phyloP scores from a whole-genome alignment of 2,113 vertebrate species.

The Oncorhynchus masou region DNA sequence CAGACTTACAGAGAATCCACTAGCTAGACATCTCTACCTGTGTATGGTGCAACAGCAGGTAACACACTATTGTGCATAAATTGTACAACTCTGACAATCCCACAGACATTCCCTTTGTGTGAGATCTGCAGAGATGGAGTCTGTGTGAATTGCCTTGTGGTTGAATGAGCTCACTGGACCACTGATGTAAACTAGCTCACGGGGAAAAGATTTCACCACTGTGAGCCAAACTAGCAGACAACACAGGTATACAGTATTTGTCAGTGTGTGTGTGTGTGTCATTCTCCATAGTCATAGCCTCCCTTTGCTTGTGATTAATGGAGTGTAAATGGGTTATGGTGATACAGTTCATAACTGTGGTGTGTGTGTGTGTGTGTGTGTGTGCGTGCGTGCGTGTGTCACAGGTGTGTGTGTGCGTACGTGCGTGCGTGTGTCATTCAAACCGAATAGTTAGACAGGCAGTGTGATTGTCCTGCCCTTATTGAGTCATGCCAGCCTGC shows the following conservation, averaged over 20 bases:
- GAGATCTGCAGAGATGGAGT: background rate
- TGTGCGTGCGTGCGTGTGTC: no score
- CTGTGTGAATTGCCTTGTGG: slow-evolving; percentile 17
- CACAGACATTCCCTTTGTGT: no score
- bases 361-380: background rate
- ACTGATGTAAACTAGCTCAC: slow-evolving; percentile 35
- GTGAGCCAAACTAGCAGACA: slow-evolving; percentile 48
- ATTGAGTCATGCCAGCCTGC: background rate
- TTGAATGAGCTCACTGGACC: slow-evolving; percentile 41
- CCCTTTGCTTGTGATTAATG: slow-evolving; percentile 66
- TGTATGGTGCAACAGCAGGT: no score
- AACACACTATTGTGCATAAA: no score
- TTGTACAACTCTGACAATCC: no score
- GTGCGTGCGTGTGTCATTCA: background rate
- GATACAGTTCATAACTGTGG: slow-evolving; percentile 70
- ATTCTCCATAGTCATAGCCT: slow-evolving; percentile 29
- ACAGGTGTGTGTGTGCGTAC: slow-evolving; percentile 36
- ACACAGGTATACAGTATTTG: slow-evolving; percentile 54
- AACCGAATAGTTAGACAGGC: background rate
- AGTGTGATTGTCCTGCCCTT: slow-evolving; percentile 18
- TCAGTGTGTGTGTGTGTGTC: slow-evolving; percentile 18
- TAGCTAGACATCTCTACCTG: no score
- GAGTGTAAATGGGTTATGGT: slow-evolving; percentile 72
- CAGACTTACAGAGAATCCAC: no score
- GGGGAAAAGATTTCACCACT: slow-evolving; percentile 17